Conservation (phyloP, 1,140 invertebrate genomes). For the Bombus superbus region DNA sequence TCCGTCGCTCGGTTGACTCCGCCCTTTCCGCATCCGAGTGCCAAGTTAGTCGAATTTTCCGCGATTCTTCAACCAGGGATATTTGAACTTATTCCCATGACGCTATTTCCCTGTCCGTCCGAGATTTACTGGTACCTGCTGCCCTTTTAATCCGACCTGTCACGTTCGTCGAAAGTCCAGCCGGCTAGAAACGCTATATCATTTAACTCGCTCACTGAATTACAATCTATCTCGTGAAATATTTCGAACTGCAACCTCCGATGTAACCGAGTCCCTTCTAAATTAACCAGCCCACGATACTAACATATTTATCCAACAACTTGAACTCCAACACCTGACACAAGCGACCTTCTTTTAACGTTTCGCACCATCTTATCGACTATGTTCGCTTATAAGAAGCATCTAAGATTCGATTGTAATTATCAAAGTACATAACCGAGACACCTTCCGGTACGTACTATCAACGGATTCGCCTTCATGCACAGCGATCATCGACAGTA, state of each 20-base stretch:
- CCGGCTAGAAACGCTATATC: background rate
- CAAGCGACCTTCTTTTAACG: no score
- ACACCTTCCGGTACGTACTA: background rate
- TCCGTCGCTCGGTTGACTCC: constrained; percentile 62
- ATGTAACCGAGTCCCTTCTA: background rate
- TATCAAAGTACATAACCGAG: background rate
- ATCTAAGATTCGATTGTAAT: background rate
- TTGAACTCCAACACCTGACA: no score
- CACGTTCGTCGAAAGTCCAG: constrained; percentile 27
- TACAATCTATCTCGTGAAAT: background rate
- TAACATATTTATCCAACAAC: background rate
- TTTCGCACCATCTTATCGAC: no score
- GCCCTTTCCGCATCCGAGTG: constrained; percentile 71
- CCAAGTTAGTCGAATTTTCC: constrained; percentile 71
- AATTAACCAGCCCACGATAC: background rate
- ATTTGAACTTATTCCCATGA: constrained; percentile 58
- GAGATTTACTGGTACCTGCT: constrained; percentile 53
- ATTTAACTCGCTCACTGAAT: background rate
- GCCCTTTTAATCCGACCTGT: constrained; percentile 40
- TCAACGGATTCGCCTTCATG: background rate
- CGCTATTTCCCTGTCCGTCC: constrained; percentile 40
- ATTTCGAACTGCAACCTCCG: background rate
- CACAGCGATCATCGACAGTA: background rate
- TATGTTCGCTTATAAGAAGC: no score
- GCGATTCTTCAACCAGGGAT: constrained; percentile 67